Evolutionary conservation across 2,113 vertebrate genomes (phyloP).

Genomic region (Carassius gibelio): DNA sequence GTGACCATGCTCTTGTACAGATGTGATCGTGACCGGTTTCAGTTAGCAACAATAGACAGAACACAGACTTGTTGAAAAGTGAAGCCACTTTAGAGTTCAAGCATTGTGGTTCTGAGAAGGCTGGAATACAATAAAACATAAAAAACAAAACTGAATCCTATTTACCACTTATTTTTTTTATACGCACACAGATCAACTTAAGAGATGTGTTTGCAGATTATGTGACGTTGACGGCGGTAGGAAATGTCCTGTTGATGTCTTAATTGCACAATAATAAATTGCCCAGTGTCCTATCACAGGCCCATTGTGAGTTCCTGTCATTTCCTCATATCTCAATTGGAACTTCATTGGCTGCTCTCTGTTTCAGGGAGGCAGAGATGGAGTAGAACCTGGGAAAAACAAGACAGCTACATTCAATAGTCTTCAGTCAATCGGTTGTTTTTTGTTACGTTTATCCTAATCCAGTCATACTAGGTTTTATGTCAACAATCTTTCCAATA

Average conservation of each 20-base stretch:
- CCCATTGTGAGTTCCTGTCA: conserved; percentile 24
- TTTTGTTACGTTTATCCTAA: background rate
- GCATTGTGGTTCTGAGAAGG: conserved; percentile 24
- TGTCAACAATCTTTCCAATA: background rate
- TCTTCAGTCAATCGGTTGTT: background rate
- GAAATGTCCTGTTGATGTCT: conserved; percentile 37
- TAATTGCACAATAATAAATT: conserved; percentile 45
- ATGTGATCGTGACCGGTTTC: background rate
- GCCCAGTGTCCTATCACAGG: conserved; percentile 47
- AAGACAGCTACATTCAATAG: background rate
- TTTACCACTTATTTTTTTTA: conserved; percentile 21
- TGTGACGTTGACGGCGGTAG: background rate
- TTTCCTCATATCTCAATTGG: conserved; percentile 66
- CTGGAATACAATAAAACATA: conserved; percentile 27
- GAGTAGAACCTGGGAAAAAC: conserved; percentile 67
- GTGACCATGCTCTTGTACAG: background rate
- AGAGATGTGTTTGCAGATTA: background rate
- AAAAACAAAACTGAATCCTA: conserved; percentile 50
- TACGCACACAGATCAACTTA: background rate
- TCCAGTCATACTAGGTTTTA: background rate
- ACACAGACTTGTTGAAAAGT: background rate
- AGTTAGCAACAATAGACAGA: background rate
- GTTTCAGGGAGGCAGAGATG: conserved; percentile 66
- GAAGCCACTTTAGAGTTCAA: background rate
- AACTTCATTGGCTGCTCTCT: conserved; percentile 61